phyloP scores from a whole-genome alignment of 1,140 invertebrate genomes.

The Bombus fervidus region DNA sequence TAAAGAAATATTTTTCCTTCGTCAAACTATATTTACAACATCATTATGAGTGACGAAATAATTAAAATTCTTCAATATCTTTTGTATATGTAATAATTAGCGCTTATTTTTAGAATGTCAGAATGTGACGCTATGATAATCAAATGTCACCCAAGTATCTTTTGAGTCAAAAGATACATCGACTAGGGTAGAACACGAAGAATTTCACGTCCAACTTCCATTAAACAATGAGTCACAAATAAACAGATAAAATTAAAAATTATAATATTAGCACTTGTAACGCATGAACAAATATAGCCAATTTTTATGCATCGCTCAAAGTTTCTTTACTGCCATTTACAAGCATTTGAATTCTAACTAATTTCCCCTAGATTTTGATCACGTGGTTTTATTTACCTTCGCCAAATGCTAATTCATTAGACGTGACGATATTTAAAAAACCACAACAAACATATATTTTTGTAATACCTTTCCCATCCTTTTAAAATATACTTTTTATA shows the following conservation, averaged over 20 bases:
- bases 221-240: background rate
- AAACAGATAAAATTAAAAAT: background rate
- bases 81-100: background rate
- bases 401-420: too few relatives aligned
- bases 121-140: background rate
- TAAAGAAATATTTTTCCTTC: background rate
- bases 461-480: background rate
- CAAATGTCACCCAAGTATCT: background rate
- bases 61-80: background rate
- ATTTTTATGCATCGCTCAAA: background rate
- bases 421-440: background rate
- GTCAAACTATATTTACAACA: background rate
- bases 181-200: background rate
- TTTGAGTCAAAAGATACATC: background rate
- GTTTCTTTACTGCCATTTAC: constrained; percentile 6
- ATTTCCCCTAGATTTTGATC: background rate
- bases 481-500: background rate
- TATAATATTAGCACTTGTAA: background rate
- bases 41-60: background rate
- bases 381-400: background rate
- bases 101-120: background rate
- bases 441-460: background rate
- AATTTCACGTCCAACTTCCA: background rate
- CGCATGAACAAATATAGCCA: background rate
- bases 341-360: background rate